These are phyloP conservation scores for Mechanitis mazaeus DNA, from an alignment of 2,888 invertebrate genomes.

Conservation along the genomic window DNA sequence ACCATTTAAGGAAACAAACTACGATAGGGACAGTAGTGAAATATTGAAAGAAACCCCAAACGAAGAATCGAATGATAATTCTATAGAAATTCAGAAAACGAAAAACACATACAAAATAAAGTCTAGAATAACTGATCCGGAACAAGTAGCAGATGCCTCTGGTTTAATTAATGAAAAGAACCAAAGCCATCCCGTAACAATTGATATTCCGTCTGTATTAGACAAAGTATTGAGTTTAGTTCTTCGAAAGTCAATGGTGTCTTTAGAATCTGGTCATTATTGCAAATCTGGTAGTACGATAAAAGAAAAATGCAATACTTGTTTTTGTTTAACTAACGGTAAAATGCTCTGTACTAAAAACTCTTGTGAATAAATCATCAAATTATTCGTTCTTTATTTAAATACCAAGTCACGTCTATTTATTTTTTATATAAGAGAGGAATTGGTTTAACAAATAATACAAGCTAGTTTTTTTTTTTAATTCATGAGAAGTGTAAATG, in stretches of 20 bases:
- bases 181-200: neutral
- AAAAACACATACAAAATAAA: neutral
- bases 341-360: slow-evolving; percentile 53
- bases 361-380: slow-evolving; percentile 35
- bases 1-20: neutral
- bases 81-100: neutral
- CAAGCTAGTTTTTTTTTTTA: too few species aligned
- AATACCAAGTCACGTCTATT: too few species aligned
- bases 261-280: slow-evolving; percentile 31
- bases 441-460: too few species aligned
- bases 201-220: slow-evolving; percentile 35
- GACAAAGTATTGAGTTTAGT: slow-evolving; percentile 42
- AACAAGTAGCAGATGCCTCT: neutral
- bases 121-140: neutral
- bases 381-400: neutral
- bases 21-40: neutral
- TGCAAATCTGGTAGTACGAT: slow-evolving; percentile 44
- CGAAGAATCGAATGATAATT: neutral
- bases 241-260: slow-evolving; percentile 47
- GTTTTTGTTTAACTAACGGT: slow-evolving; percentile 53
- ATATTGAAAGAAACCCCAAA: neutral
- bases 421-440: too few species aligned
- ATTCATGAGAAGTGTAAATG: too few species aligned
- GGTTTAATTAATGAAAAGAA: neutral
- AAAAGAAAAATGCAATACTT: slow-evolving; percentile 44